phyloP scores from a whole-genome alignment of 53 echinoderm and acorn worm genomes.

The Pentamera pediparva region DNA sequence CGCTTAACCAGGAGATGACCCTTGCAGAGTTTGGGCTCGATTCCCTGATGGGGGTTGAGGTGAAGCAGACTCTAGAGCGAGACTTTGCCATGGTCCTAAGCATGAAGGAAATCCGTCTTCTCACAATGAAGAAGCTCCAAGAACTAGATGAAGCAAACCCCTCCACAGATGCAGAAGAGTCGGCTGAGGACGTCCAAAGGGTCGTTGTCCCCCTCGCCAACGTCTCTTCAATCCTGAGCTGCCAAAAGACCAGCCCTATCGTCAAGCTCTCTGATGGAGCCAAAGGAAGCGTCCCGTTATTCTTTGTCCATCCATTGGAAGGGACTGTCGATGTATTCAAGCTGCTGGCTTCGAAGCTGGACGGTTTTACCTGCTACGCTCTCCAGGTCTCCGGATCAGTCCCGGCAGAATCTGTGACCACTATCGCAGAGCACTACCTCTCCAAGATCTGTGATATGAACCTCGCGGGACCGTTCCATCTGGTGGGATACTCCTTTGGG shows the following conservation, averaged over 20 bases:
- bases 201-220: constrained; percentile 44
- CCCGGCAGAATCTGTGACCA: constrained; percentile 35
- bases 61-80: constrained; percentile 71
- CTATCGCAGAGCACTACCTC: constrained; percentile 54
- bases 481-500: constrained; percentile 65
- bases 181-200: background rate
- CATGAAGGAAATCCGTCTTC: constrained; percentile 63
- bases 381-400: constrained; percentile 49
- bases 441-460: constrained; percentile 34
- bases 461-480: constrained; percentile 36
- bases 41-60: constrained; percentile 78
- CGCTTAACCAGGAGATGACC: constrained; percentile 57
- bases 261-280: constrained; percentile 48
- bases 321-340: constrained; percentile 52
- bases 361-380: constrained; percentile 48
- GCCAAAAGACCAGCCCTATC: constrained; percentile 1
- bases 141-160: constrained; percentile 26
- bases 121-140: constrained; percentile 59
- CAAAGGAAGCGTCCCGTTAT: constrained; percentile 23
- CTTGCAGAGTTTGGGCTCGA: constrained; percentile 74
- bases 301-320: constrained; percentile 69
- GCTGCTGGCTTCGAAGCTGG: constrained; percentile 29
- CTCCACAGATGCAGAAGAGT: background rate
- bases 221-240: constrained; percentile 44
- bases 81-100: constrained; percentile 60